Percentiles rank a stretch among this genome's conserved stretches.
Evolutionary conservation across 2,113 vertebrate genomes (phyloP).

Genomic region (Connochaetes taurinus): DNA sequence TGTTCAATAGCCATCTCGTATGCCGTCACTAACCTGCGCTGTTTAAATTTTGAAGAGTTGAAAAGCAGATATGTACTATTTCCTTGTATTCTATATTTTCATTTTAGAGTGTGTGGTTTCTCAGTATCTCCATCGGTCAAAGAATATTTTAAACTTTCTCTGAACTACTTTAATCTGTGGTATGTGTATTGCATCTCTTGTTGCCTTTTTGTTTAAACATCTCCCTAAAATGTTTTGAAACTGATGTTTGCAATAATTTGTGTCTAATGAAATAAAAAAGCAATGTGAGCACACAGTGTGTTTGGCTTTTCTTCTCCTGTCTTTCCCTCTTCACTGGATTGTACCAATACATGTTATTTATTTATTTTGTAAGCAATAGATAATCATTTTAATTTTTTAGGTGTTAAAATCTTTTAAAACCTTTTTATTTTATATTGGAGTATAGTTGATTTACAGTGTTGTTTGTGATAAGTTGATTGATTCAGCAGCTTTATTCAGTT

Average conservation of each 20-base stretch:
- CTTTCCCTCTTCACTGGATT: not conserved
- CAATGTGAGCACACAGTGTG: slow-evolving; percentile 4
- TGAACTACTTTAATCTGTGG: not conserved
- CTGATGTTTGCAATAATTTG: slow-evolving; percentile 21
- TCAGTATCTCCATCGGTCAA: not conserved
- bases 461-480: not conserved
- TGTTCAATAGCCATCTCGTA: not conserved
- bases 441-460: not conserved
- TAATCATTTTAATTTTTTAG: not conserved
- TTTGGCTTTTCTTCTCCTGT: slow-evolving; percentile 11
- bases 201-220: slow-evolving; percentile 14
- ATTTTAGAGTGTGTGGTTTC: not conserved
- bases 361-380: not conserved
- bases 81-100: not conserved
- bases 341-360: not conserved
- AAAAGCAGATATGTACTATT: not conserved
- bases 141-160: slow-evolving; percentile 4
- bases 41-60: not conserved
- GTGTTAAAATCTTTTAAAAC: not conserved
- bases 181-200: not conserved
- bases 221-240: slow-evolving; percentile 49
- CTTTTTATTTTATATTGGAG: not conserved
- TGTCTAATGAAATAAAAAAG: slow-evolving; percentile 59
- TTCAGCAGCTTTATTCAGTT: not conserved
- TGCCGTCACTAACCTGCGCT: not conserved